Evolutionary conservation across 2,888 invertebrate genomes (phyloP).

Genomic region (Nysson spinosus): DNA sequence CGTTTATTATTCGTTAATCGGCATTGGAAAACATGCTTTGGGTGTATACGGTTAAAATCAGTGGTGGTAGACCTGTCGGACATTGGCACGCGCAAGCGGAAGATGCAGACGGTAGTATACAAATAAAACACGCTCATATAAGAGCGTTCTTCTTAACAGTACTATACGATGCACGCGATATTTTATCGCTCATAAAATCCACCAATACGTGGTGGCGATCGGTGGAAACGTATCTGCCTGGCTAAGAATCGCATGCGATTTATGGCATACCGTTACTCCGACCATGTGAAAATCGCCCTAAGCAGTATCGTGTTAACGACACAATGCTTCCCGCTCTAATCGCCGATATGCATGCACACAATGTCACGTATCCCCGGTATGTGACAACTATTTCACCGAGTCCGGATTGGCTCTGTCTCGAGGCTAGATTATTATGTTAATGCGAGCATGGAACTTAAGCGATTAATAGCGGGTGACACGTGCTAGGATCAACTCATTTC

Average conservation of each 20-base stretch:
- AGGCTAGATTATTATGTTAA: conserved; percentile 30
- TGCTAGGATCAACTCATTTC: conserved; percentile 12
- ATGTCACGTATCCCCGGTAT: conserved; percentile 17
- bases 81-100: too few species aligned
- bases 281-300: conserved; percentile 9
- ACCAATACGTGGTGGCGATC: background rate
- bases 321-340: conserved; percentile 21
- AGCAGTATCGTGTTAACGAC: background rate
- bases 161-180: background rate
- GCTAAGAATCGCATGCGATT: conserved; percentile 1
- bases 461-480: conserved; percentile 12
- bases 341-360: background rate
- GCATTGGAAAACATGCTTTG: too few species aligned
- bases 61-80: too few species aligned
- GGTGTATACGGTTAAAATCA: too few species aligned
- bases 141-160: background rate
- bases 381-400: conserved; percentile 25
- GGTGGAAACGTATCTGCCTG: background rate
- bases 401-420: conserved; percentile 19
- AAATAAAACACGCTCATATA: too few species aligned
- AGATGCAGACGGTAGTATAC: too few species aligned
- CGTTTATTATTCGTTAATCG: too few species aligned
- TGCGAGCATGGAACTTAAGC: conserved; percentile 2
- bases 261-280: background rate
- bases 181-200: background rate